Evolutionary conservation across 1,140 invertebrate genomes (phyloP).

Genomic region (Phymastichus coffea): DNA sequence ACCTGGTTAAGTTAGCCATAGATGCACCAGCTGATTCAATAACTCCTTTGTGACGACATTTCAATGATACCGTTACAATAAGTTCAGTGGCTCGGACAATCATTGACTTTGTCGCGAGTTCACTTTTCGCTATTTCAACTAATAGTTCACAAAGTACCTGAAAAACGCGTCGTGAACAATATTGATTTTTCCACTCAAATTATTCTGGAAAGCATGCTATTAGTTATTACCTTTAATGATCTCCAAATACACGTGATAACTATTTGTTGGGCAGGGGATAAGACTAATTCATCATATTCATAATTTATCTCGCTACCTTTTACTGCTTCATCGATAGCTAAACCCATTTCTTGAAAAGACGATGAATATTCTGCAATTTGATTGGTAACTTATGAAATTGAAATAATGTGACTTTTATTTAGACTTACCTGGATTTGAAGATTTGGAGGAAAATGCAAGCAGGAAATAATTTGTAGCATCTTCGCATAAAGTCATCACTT

Average conservation of each 20-base stretch:
- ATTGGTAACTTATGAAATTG: slow-evolving; percentile 8
- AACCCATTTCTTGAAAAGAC: slow-evolving; percentile 64
- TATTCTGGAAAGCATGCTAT: no score
- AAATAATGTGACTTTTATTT: neutral
- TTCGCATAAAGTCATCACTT: slow-evolving; percentile 46
- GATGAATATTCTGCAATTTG: slow-evolving; percentile 56
- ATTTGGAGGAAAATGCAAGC: slow-evolving; percentile 43
- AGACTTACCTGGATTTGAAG: slow-evolving; percentile 37
- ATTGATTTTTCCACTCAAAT: no score
- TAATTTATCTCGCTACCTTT: slow-evolving; percentile 38
- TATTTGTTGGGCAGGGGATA: slow-evolving; percentile 67
- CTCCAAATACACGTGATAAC: slow-evolving; percentile 76
- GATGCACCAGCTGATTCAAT: slow-evolving; percentile 71
- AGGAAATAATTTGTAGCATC: slow-evolving; percentile 48
- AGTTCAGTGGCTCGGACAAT: slow-evolving; percentile 59
- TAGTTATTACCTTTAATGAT: slow-evolving; percentile 70
- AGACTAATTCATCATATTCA: slow-evolving; percentile 46
- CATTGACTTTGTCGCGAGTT: slow-evolving; percentile 41
- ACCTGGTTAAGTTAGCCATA: slow-evolving; percentile 57
- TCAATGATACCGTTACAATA: slow-evolving; percentile 64
- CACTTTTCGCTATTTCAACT: slow-evolving; percentile 46
- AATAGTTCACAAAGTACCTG: slow-evolving; percentile 61
- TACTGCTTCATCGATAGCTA: slow-evolving; percentile 55
- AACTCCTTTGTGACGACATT: slow-evolving; percentile 77
- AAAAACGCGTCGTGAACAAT: no score